Evolutionary conservation across 2,113 vertebrate species (phyloP), one percentile per base, ranked within the genome.

Genomic region (Cynocephalus volans): DNA sequence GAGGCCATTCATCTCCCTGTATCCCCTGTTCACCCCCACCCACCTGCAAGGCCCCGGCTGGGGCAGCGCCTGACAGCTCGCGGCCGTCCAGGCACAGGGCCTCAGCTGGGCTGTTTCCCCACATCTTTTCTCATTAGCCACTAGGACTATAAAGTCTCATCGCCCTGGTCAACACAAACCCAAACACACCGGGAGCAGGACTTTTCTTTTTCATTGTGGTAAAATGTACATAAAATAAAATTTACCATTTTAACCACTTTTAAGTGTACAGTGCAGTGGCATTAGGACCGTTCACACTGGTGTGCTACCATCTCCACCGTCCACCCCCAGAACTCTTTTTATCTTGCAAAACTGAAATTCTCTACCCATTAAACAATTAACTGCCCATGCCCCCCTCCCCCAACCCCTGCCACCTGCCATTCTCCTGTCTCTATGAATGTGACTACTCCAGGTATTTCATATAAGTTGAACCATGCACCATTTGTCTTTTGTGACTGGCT

Each of bases 211-310:
- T 26, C 12, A 31, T 12, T 33, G 14, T 26, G 76, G 48, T 82
- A 26, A 54, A 81, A 73, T 31, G 60, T 0, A 26, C 10, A 13
- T 24, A 52, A 73, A 54, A 11, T 73, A 36, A n/a, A 36, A 52
- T 52, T 73, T 73, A 56, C 58, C 48, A 54, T 65, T 75, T 65
- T 24, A 45, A 65, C 90, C 56, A 31, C 14, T 87, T 60, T n/a
- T 36, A 13, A 26, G 80, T 9, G 12, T 23, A 28, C 9, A 26
- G 33, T 36, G 17, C 18, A 13, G 62, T 3, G 24, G 70, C 80
- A 14, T 18, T 50, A 13, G 41, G 33, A 8, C 50, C 31, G 4
- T 13, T 64, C 14, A 18, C 45, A 0, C 0, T 21, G 9, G 3
- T 84, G 13, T 50, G 33, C 28, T 31, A 18, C 36, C 33, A 6